A percentile compares a stretch with the other conserved stretches of the same genome.
Evolutionary conservation across 2,888 invertebrate species (phyloP).

Genomic region (Acholoe squamosa): DNA sequence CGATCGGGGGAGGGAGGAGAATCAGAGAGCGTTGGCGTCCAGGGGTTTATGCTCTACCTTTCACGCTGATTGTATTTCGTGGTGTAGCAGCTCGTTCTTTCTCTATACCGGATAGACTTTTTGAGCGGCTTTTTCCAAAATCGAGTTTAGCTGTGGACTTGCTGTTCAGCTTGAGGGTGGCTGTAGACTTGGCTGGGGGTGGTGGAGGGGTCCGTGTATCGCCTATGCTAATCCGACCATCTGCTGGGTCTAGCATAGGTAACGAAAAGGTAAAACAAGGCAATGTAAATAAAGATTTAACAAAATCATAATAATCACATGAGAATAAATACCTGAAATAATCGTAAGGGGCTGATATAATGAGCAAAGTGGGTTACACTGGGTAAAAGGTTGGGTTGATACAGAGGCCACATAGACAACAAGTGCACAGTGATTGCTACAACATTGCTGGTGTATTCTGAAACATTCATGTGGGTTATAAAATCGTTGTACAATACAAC

Average conservation of each 20-base stretch:
- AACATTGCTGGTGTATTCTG: too few relatives aligned
- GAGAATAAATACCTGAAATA: too few relatives aligned
- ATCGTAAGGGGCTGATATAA: too few relatives aligned
- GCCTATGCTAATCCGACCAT: not conserved
- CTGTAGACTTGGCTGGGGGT: slow-evolving; percentile 55
- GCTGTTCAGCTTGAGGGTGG: slow-evolving; percentile 35
- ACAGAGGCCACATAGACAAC: too few relatives aligned
- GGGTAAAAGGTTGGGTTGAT: too few relatives aligned
- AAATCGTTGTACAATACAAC: too few relatives aligned
- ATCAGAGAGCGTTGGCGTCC: not conserved
- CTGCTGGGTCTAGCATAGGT: slow-evolving; percentile 16
- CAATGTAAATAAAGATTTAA: too few relatives aligned
- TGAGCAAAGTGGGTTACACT: too few relatives aligned
- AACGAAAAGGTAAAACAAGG: not conserved
- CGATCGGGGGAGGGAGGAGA: not conserved
- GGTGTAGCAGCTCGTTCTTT: not conserved
- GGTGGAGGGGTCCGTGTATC: not conserved
- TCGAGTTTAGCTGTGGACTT: slow-evolving; percentile 48
- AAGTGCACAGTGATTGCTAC: too few relatives aligned
- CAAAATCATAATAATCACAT: too few relatives aligned
- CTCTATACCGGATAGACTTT: slow-evolving; percentile 39
- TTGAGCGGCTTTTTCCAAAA: slow-evolving; percentile 38
- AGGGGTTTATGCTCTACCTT: slow-evolving; percentile 33
- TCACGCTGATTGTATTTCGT: slow-evolving; percentile 11
- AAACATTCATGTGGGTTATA: too few relatives aligned